phyloP scores from a whole-genome alignment of 2,113 vertebrate species.

The Glaucomys volans region DNA sequence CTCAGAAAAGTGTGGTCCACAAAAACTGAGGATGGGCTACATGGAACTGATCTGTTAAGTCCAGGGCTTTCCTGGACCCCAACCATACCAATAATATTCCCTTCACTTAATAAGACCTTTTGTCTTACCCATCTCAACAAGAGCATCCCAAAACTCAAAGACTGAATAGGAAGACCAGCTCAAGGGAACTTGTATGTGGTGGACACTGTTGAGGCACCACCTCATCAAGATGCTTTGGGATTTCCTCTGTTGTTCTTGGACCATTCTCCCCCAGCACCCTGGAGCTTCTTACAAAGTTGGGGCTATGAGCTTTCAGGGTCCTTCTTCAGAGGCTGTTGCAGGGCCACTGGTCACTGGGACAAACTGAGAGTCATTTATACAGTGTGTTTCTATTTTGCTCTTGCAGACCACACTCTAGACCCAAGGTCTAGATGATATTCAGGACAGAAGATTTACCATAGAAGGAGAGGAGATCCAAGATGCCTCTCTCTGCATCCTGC shows the following conservation, averaged over 20 bases:
- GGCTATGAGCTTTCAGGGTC: too few species aligned
- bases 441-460: background rate
- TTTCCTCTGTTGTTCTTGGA: too few species aligned
- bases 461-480: background rate
- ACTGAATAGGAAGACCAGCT: background rate
- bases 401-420: background rate
- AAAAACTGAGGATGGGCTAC: background rate
- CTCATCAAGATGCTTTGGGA: too few species aligned
- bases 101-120: too few species aligned
- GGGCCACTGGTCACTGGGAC: background rate
- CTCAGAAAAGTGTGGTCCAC: background rate
- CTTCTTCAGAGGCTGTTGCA: background rate
- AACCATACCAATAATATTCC: too few species aligned
- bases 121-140: too few species aligned
- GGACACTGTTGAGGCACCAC: background rate
- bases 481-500: background rate
- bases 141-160: too few species aligned
- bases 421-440: background rate
- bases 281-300: background rate
- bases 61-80: background rate
- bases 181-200: background rate
- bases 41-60: background rate
- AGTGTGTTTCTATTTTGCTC: background rate
- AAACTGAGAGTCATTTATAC: background rate
- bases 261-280: background rate